Conservation (phyloP, 2,888 invertebrate species). For the Parnassius mnemosyne region DNA sequence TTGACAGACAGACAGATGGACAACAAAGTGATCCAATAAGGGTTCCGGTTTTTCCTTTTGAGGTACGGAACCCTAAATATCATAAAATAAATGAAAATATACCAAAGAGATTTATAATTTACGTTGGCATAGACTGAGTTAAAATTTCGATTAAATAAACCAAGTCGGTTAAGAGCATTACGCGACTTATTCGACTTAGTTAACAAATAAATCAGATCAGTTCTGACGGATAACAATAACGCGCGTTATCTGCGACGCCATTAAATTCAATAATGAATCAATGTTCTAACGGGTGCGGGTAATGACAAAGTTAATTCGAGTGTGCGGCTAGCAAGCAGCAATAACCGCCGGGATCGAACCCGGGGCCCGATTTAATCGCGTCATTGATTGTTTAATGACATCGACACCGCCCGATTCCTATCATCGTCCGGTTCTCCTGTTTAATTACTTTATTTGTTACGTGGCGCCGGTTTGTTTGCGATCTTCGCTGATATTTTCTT, state of each 20-base stretch:
- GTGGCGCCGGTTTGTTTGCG: constrained; percentile 14
- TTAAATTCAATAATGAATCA: constrained; percentile 47
- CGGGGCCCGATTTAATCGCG: constrained; percentile 39
- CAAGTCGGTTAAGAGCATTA: background rate
- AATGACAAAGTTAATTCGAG: constrained; percentile 39
- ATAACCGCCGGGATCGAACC: constrained; percentile 42
- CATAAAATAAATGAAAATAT: too few species aligned
- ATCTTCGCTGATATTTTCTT: constrained; percentile 8
- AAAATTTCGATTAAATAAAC: constrained; percentile 4
- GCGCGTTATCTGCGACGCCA: constrained; percentile 28
- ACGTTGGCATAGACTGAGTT: background rate
- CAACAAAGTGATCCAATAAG: too few species aligned
- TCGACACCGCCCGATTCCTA: constrained; percentile 34
- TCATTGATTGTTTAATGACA: constrained; percentile 47
- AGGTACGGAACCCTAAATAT: too few species aligned
- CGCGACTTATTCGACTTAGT: constrained; percentile 1
- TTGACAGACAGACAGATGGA: too few species aligned
- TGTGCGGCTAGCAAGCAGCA: constrained; percentile 29
- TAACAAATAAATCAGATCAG: constrained; percentile 18
- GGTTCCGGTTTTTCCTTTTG: too few species aligned
- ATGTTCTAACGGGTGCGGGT: constrained; percentile 38
- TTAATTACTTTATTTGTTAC: constrained; percentile 41
- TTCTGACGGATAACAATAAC: constrained; percentile 16
- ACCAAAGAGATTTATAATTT: too few species aligned
- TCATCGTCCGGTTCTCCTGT: constrained; percentile 33